Base-by-base conservation (phyloP, 2,797 vertebrate species). In the Parotocinclus haroldoi region DNA sequence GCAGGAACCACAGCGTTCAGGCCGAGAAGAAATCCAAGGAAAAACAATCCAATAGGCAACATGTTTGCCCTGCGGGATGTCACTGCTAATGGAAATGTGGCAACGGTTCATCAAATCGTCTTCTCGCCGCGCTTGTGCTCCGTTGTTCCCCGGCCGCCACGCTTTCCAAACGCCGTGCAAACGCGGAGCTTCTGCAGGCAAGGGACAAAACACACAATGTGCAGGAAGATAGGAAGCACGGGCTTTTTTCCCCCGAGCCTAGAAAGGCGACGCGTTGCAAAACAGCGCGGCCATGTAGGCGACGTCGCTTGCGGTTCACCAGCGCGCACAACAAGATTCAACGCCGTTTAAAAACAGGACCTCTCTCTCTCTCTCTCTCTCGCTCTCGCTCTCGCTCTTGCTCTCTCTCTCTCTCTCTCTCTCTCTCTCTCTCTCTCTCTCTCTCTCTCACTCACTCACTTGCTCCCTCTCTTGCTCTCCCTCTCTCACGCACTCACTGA, bases 41-140 rank as follows among this genome's bases (percentile, higher is more conserved):
- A 85, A 82, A 91, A 27, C 85, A 82, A 81, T 75, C 86, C 85
- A 79, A 85, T 82, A 77, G 86, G 85, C 86, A 88, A 81, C 87
- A 89, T 88, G 86, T 64, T 84, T 85, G 81, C 85, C 85, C 82
- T 82, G 85, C 81, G 82, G 80, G 77, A 69, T 71, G 83, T 80
- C 87, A 88, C 82, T 61, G 83, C 82, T 76, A 73, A 82, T 75
- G 76, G 70, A 81, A 83, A 58, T 66, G 48, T 14, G n/a, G 48
- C 7, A 50, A 50, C 48, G 48, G 48, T 16, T 14, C 48, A 50
- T 50, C 48, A 14, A 50, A 50, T n/a, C 48, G n/a, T 12, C 10
- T 83, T 79, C 69, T 74, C 48, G 7, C 45, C 18, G 8, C 36
- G 58, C 83, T 79, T 68, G 74, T 13, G 7, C 27, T 46, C n/a